phyloP scores from a whole-genome alignment of 2,113 vertebrate species.

The Labeo catla region DNA sequence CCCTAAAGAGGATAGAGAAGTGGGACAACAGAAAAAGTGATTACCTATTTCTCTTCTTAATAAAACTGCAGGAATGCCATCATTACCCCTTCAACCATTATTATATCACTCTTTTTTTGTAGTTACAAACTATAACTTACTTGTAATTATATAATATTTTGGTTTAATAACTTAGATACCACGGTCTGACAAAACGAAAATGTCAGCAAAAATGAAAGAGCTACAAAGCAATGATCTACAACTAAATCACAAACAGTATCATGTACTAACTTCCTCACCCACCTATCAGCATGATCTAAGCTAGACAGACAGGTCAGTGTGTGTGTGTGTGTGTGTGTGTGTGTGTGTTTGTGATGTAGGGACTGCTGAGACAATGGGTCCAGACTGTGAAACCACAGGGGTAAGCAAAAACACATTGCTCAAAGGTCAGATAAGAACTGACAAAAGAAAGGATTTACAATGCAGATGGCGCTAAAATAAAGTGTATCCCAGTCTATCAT shows the following conservation, averaged over 20 bases:
- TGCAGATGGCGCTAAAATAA: slow-evolving; percentile 47
- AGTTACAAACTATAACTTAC: not conserved
- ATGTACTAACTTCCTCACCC: not conserved
- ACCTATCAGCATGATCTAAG: not conserved
- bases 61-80: not conserved
- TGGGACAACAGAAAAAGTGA: not conserved
- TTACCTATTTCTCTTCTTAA: not conserved
- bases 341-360: not conserved
- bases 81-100: not conserved
- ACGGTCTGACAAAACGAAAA: not conserved
- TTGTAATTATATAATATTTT: not conserved
- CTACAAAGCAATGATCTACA: not conserved
- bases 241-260: not conserved
- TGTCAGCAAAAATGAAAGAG: not conserved
- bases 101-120: not conserved
- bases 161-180: not conserved
- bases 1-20: slow-evolving; percentile 63
- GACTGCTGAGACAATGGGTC: not conserved
- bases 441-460: slow-evolving; percentile 31
- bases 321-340: not conserved
- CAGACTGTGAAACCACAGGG: not conserved
- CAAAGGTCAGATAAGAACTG: not conserved
- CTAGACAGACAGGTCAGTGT: not conserved
- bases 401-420: slow-evolving; percentile 24
- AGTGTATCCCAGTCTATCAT: not conserved